Evolutionary conservation across 2,888 invertebrate genomes (phyloP).

Genomic region (Drosophila macrospina): DNA sequence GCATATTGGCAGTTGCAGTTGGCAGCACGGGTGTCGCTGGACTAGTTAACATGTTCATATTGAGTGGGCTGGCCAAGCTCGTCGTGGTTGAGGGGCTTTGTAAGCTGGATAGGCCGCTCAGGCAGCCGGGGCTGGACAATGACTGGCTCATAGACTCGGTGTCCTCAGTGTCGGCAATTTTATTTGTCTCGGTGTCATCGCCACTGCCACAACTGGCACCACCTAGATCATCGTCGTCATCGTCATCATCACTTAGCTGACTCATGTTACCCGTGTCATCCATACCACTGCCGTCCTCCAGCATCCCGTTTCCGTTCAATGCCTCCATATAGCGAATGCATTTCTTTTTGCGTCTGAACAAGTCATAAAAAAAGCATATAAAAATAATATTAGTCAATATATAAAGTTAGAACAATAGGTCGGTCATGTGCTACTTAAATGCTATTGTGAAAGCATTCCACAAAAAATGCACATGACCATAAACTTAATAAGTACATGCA

Average conservation of each 20-base stretch:
- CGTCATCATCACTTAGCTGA: slow-evolving; percentile 77
- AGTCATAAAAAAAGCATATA: slow-evolving; percentile 5
- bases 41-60: slow-evolving; percentile 90
- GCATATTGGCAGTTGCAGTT: slow-evolving; percentile 24
- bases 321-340: slow-evolving; percentile 98
- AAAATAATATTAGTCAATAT: background rate
- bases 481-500: slow-evolving; percentile 27
- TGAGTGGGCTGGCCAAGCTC: slow-evolving; percentile 92
- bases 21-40: slow-evolving; percentile 85
- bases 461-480: slow-evolving; percentile 35
- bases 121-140: slow-evolving; percentile 87
- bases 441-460: slow-evolving; percentile 42
- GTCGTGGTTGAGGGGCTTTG: slow-evolving; percentile 90
- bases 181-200: slow-evolving; percentile 85
- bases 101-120: slow-evolving; percentile 89
- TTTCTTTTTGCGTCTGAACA: slow-evolving; percentile 96
- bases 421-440: slow-evolving; percentile 8
- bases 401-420: background rate
- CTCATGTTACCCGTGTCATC: slow-evolving; percentile 70
- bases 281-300: slow-evolving; percentile 87
- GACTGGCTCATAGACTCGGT: slow-evolving; percentile 88
- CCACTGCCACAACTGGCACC: slow-evolving; percentile 93
- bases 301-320: slow-evolving; percentile 86
- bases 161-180: slow-evolving; percentile 88
- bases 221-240: slow-evolving; percentile 87